Base-by-base conservation (phyloP, 1,140 invertebrate species). In the Physella acuta region DNA sequence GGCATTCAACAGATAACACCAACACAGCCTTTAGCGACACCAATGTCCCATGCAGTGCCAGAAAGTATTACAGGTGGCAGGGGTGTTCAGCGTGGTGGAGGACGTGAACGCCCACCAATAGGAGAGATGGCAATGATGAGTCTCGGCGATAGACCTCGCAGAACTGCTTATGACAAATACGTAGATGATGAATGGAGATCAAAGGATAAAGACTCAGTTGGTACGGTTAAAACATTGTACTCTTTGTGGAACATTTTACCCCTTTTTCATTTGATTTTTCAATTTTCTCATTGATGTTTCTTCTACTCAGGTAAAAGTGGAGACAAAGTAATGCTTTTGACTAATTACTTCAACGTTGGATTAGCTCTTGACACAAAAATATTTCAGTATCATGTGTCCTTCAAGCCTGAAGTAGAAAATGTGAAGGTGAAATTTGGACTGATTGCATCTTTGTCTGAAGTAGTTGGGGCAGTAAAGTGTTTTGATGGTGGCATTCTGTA, bases 401-500 rank as follows among this genome's bases (percentile, higher is more conserved):
- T 70, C 60, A 70, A 70, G 31, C 68, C 68, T 8, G 31, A 26
- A 26, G 49, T 70, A 3, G 68, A 70, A 34, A 70, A 44, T 37
- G 17, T 24, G 2, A 51, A 49, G 17, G 36, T 70, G 2, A 70
- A 70, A 34, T 62, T 11, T 55, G 39, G 33, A 20, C 34, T 70
- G 24, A 53, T 70, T 26, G 30, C 49, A 20, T 26, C 37, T n/a
- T 59, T 62, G 20, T 30, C 37, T 26, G 20, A 62, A 3, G 30
- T 53, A 5, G 39, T 34, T 36, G 68, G 68, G 1, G 26, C 44
- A 3, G 59, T 55, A 5, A 51, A 56, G 24, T 37, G 28, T 17
- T 70, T 70, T 70, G 68, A 70, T 70, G 68, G 68, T n/a, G 59
- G 59, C 14, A 70, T 70, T 26, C 30, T 70, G 31, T 70, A 62